These are phyloP conservation scores for Anadara kagoshimensis DNA, from an alignment of 1,140 invertebrate species.

Conservation along the genomic window DNA sequence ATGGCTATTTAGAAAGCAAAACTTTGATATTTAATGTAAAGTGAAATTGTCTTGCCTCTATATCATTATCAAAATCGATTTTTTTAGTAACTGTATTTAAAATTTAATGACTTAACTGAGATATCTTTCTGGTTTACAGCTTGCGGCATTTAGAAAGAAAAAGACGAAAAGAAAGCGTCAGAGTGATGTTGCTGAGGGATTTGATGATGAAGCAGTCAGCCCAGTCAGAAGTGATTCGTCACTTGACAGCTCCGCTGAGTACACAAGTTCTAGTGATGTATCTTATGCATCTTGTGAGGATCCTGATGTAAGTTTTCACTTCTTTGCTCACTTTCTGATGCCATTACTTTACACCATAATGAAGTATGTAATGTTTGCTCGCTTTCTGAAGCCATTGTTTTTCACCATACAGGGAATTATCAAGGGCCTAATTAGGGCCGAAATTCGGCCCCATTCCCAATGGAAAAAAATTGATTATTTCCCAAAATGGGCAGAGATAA, in stretches of 20 bases:
- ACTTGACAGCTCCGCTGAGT: constrained; percentile 9
- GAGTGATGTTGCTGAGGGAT: neutral
- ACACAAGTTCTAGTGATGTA: constrained; percentile 33
- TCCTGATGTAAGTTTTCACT: neutral
- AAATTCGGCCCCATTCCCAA: too few species aligned
- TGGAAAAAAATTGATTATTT: too few species aligned
- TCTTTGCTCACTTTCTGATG: neutral
- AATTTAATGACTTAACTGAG: neutral
- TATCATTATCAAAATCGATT: too few species aligned
- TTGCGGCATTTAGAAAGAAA: constrained; percentile 62
- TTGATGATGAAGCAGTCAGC: neutral
- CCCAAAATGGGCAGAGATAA: too few species aligned
- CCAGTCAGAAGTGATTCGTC: constrained; percentile 1
- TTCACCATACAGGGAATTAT: too few species aligned
- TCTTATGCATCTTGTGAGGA: constrained; percentile 9
- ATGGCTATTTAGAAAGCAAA: too few species aligned
- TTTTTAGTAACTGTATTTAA: neutral
- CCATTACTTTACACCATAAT: too few species aligned
- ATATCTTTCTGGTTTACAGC: constrained; percentile 43
- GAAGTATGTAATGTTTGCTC: too few species aligned
- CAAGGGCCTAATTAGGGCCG: too few species aligned
- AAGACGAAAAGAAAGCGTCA: constrained; percentile 51
- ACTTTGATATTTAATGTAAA: neutral
- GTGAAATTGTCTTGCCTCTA: neutral
- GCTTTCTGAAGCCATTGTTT: too few species aligned